Evolutionary conservation across 2,113 vertebrate species (phyloP).

Genomic region (Gnathonemus echidnorhynchus): DNA sequence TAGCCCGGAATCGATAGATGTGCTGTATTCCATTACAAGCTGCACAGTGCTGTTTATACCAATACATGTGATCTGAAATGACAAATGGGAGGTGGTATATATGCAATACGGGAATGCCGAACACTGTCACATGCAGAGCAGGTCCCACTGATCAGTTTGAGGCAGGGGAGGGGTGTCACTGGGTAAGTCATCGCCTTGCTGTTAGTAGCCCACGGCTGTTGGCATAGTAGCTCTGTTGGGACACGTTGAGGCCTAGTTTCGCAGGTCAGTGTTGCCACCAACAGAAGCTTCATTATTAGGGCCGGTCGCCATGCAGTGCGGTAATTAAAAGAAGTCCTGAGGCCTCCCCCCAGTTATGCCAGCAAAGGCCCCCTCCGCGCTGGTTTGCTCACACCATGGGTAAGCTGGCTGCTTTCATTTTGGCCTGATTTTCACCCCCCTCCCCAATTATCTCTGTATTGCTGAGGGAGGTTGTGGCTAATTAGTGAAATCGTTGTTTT

Average conservation of each 20-base stretch:
- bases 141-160: not conserved
- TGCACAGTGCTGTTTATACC: not conserved
- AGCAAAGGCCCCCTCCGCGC: not conserved
- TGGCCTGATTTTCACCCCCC: not conserved
- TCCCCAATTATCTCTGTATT: not conserved
- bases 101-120: not conserved
- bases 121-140: not conserved
- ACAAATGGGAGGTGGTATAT: not conserved
- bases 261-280: not conserved
- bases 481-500: not conserved
- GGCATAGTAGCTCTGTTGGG: not conserved
- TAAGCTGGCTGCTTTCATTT: not conserved
- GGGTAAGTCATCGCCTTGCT: not conserved
- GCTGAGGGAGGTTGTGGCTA: not conserved
- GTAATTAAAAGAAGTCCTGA: not conserved
- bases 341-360: not conserved
- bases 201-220: not conserved
- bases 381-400: not conserved
- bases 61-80: not conserved
- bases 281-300: not conserved
- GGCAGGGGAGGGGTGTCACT: not conserved
- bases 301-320: not conserved
- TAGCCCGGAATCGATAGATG: not conserved
- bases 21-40: not conserved
- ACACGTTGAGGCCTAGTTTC: not conserved